These are phyloP conservation scores for Thecocarcelia acutangulata DNA, from an alignment of 2,888 invertebrate genomes.

Conservation along the genomic window DNA sequence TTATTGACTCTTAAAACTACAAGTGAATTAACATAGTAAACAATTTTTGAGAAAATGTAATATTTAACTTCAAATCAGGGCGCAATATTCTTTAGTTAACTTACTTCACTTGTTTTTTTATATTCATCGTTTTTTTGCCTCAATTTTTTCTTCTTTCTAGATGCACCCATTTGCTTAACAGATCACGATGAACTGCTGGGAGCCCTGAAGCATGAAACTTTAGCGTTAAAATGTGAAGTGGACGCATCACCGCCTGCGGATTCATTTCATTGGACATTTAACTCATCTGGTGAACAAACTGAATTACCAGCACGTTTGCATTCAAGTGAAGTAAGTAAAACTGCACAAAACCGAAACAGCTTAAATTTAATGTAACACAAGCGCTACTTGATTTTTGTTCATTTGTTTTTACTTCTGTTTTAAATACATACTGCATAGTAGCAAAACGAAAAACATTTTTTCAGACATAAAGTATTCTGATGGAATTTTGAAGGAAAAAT, in stretches of 20 bases:
- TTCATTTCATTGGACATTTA: constrained; percentile 95
- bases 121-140: constrained; percentile 28
- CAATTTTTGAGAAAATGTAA: too few species aligned
- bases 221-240: constrained; percentile 91
- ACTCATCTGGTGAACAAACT: constrained; percentile 93
- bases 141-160: constrained; percentile 72
- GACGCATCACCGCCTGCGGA: constrained; percentile 93
- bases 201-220: constrained; percentile 93
- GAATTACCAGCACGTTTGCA: constrained; percentile 87
- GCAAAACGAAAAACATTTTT: too few species aligned
- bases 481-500: too few species aligned
- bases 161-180: constrained; percentile 88
- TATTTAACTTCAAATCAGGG: too few species aligned
- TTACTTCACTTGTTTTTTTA: neutral
- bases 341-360: constrained; percentile 28
- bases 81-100: too few species aligned
- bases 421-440: too few species aligned
- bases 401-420: too few species aligned
- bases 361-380: constrained; percentile 4
- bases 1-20: too few species aligned
- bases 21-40: too few species aligned
- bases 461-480: too few species aligned
- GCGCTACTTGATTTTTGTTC: too few species aligned
- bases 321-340: constrained; percentile 81
- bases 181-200: constrained; percentile 91